phyloP scores from a whole-genome alignment of 2,888 invertebrate genomes.

The Nesidiocoris tenuis region DNA sequence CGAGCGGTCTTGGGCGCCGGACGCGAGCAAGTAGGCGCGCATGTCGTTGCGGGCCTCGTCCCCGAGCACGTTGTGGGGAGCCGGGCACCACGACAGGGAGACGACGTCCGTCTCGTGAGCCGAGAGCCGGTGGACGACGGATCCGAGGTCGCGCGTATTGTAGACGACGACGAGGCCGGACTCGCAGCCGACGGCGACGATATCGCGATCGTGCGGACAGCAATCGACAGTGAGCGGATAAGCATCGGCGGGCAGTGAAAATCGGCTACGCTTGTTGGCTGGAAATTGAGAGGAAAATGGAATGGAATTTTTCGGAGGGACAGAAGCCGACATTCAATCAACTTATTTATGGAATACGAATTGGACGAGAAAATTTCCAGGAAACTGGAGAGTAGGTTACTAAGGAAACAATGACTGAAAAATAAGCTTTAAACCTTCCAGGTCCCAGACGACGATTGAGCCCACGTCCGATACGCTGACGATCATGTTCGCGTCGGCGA shows the following conservation, averaged over 20 bases:
- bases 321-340: no score
- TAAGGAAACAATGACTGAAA: no score
- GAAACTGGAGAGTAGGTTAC: no score
- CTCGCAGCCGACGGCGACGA: slow-evolving; percentile 63
- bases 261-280: slow-evolving; percentile 53
- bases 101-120: slow-evolving; percentile 75
- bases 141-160: slow-evolving; percentile 56
- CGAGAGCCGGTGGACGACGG: slow-evolving; percentile 56
- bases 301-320: no score
- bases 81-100: slow-evolving; percentile 73
- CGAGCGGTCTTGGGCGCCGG: slow-evolving; percentile 65
- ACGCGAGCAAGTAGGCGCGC: slow-evolving; percentile 60
- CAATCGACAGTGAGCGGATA: slow-evolving; percentile 58
- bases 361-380: no score
- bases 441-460: slow-evolving; percentile 57
- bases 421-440: no score
- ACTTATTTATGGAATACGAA: no score
- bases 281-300: no score
- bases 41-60: slow-evolving; percentile 50
- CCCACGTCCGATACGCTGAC: slow-evolving; percentile 58
- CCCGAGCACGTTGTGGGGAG: slow-evolving; percentile 60
- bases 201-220: slow-evolving; percentile 61
- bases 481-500: slow-evolving; percentile 54
- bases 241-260: slow-evolving; percentile 55
- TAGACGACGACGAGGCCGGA: slow-evolving; percentile 59